These are phyloP conservation scores for Rhinolophus ferrumequinum DNA, from an alignment of 2,113 vertebrate species.

Conservation along the genomic window DNA sequence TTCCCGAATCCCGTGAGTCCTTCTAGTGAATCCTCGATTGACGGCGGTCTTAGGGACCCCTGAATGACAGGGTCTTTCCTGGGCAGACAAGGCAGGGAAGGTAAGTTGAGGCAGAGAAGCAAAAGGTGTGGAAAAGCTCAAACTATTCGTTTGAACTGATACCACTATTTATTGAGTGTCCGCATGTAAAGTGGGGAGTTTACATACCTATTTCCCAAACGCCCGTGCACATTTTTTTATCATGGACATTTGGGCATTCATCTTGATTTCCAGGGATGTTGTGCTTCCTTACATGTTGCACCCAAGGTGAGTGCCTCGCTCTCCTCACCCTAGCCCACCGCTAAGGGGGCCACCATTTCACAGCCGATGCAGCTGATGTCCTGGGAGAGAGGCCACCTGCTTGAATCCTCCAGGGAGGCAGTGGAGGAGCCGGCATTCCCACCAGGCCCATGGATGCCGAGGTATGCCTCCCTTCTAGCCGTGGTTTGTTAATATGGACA, in stretches of 20 bases:
- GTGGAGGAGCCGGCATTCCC: rapidly evolving
- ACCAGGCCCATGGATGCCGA: neutral
- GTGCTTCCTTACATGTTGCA: rapidly evolving
- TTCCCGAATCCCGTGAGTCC: neutral
- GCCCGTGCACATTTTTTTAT: too few species aligned
- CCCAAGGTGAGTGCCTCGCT: rapidly evolving
- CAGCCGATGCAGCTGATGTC: neutral
- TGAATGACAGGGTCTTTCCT: neutral
- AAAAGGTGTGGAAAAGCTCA: neutral
- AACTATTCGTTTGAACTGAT: neutral
- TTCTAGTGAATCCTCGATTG: neutral
- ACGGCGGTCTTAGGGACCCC: too few species aligned
- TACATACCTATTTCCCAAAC: neutral
- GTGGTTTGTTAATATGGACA: neutral
- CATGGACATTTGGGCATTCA: neutral
- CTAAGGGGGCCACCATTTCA: neutral
- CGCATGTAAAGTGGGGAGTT: too few species aligned
- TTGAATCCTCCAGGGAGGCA: neutral
- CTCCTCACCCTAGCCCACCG: neutral
- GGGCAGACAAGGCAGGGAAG: neutral
- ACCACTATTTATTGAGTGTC: neutral
- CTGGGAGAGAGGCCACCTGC: neutral
- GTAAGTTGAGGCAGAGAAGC: neutral
- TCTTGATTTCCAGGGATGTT: neutral
- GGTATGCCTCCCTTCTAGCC: neutral